Percentiles rank a stretch among this genome's conserved stretches.
phyloP scores from a whole-genome alignment of 2,113 vertebrate species.

The Tilapia sparmanii region DNA sequence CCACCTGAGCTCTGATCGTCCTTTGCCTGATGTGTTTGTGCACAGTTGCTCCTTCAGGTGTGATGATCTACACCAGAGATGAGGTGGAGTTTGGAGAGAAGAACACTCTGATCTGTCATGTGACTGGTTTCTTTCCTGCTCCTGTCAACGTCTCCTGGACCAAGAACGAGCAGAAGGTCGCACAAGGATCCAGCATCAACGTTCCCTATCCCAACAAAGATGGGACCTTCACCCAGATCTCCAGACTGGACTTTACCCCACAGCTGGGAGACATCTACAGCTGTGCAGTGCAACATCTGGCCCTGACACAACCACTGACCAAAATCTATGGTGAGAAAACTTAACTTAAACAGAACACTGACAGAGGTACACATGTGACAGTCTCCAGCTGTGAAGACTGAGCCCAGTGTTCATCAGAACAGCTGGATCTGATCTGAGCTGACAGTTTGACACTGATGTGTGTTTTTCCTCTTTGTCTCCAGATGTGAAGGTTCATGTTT shows the following conservation, averaged over 20 bases:
- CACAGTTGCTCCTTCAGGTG: constrained; percentile 53
- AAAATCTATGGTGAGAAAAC: constrained; percentile 66
- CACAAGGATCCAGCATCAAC: constrained; percentile 17
- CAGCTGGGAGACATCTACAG: constrained; percentile 65
- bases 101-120: constrained; percentile 70
- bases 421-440: accelerated
- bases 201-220: constrained; percentile 53
- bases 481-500: accelerated
- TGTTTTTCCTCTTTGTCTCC: accelerated
- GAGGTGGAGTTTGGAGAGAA: constrained; percentile 10
- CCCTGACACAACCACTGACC: neutral
- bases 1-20: neutral
- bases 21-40: neutral
- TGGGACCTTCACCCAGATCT: constrained; percentile 52
- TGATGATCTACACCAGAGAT: constrained; percentile 36
- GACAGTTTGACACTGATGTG: neutral
- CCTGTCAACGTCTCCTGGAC: constrained; percentile 68
- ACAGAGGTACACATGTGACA: too few relatives aligned
- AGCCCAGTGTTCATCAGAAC: accelerated
- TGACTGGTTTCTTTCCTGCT: constrained; percentile 69
- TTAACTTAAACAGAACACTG: accelerated
- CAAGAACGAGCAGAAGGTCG: constrained; percentile 58
- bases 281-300: constrained; percentile 62
- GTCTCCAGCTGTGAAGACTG: accelerated
- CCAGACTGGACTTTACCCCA: constrained; percentile 66